A percentile compares a stretch with the other conserved stretches of the same genome.
phyloP scores from a whole-genome alignment of 2,888 invertebrate genomes.

The Platycnemis pennipes region DNA sequence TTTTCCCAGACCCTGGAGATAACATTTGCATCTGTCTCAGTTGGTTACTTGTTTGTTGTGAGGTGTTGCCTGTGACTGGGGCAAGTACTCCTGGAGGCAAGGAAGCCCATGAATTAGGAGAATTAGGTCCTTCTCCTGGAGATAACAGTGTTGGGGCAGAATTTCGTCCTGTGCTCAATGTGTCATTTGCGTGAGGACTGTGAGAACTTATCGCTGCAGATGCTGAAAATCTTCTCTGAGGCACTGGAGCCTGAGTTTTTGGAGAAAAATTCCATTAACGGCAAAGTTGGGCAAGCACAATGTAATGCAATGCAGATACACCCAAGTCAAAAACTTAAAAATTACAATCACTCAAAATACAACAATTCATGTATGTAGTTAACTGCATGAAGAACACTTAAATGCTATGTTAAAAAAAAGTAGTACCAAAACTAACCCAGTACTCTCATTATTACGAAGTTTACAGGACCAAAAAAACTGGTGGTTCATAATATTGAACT shows the following conservation, averaged over 20 bases:
- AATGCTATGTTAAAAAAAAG: too few relatives aligned
- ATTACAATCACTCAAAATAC: not conserved
- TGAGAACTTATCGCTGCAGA: slow-evolving; percentile 59
- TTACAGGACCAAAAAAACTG: too few relatives aligned
- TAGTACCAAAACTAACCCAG: too few relatives aligned
- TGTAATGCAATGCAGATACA: too few relatives aligned
- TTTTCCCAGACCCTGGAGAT: slow-evolving; percentile 20
- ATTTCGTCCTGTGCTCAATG: slow-evolving; percentile 58
- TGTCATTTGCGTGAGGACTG: not conserved
- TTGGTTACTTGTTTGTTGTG: slow-evolving; percentile 18
- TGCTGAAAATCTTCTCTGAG: slow-evolving; percentile 76
- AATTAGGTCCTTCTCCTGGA: slow-evolving; percentile 69
- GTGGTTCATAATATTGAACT: too few relatives aligned
- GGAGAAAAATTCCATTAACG: not conserved
- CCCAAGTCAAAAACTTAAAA: not conserved
- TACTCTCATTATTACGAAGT: too few relatives aligned
- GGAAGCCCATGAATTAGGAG: slow-evolving; percentile 69
- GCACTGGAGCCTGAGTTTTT: slow-evolving; percentile 41
- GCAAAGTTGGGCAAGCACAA: not conserved
- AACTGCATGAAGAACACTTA: too few relatives aligned
- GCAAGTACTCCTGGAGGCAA: slow-evolving; percentile 70
- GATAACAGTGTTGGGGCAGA: slow-evolving; percentile 15
- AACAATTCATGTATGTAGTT: too few relatives aligned
- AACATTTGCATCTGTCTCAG: slow-evolving; percentile 18
- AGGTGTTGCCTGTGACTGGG: slow-evolving; percentile 29